These are phyloP conservation scores for Oenanthe melanoleuca DNA, from an alignment of 2,113 vertebrate genomes.

Conservation along the genomic window DNA sequence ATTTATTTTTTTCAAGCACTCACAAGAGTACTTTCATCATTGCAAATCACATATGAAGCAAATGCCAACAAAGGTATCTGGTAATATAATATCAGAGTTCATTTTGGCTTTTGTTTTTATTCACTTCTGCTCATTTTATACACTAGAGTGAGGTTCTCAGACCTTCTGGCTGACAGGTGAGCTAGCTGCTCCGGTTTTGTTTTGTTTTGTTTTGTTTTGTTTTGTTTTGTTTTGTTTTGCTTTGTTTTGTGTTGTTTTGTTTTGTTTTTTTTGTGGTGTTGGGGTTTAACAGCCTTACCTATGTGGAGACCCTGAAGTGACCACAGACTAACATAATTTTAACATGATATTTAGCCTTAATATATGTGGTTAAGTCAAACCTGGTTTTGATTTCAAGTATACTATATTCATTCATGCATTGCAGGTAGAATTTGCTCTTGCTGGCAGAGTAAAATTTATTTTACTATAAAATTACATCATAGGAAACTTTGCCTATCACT, in stretches of 20 bases:
- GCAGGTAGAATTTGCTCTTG: not conserved
- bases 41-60: not conserved
- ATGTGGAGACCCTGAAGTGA: not conserved
- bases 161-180: not conserved
- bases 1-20: not conserved
- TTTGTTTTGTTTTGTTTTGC: not conserved
- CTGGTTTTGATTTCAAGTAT: not conserved
- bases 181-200: accelerated
- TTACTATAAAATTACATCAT: not conserved
- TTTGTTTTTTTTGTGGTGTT: not conserved
- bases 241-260: not conserved
- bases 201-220: not conserved
- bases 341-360: not conserved
- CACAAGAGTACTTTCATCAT: not conserved
- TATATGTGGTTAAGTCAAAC: not conserved
- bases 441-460: not conserved
- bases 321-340: not conserved
- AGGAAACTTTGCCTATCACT: not conserved
- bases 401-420: not conserved
- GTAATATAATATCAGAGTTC: not conserved
- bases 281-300: not conserved
- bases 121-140: not conserved
- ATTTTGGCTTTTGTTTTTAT: not conserved
- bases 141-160: not conserved
- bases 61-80: not conserved